phyloP scores from a whole-genome alignment of 2,888 invertebrate genomes.

The Drosophila colorata region DNA sequence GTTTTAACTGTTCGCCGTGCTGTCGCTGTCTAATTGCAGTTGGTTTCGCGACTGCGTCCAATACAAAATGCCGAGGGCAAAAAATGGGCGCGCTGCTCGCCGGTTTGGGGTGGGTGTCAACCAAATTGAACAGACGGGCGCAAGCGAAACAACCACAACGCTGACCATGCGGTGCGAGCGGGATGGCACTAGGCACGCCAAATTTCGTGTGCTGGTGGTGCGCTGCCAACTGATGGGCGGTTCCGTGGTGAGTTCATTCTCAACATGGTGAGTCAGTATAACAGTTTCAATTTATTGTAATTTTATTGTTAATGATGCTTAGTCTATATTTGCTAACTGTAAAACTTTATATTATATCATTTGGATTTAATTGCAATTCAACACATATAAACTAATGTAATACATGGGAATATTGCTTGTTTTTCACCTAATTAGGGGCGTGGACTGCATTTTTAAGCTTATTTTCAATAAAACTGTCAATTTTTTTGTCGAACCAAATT shows the following conservation, averaged over 20 bases:
- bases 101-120: slow-evolving; percentile 50
- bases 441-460: no score
- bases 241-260: slow-evolving; percentile 47
- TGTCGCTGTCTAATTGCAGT: slow-evolving; percentile 54
- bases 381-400: no score
- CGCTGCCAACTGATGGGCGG: slow-evolving; percentile 39
- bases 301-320: no score
- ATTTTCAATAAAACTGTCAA: no score
- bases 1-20: slow-evolving; percentile 37
- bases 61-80: slow-evolving; percentile 71
- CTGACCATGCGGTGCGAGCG: slow-evolving; percentile 29
- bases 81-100: slow-evolving; percentile 65
- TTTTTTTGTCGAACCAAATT: no score
- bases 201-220: slow-evolving; percentile 28
- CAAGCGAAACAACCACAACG: slow-evolving; percentile 12
- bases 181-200: slow-evolving; percentile 10
- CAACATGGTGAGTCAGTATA: slow-evolving; percentile 39
- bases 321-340: no score
- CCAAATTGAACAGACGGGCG: slow-evolving; percentile 4
- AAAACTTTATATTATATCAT: no score
- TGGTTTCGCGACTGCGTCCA: slow-evolving; percentile 48
- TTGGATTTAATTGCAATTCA: neutral
- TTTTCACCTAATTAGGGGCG: no score
- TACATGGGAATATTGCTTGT: no score
- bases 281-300: slow-evolving; percentile 32